Conservation (phyloP, 2,113 vertebrate species). For the Corydoras maculifer region DNA sequence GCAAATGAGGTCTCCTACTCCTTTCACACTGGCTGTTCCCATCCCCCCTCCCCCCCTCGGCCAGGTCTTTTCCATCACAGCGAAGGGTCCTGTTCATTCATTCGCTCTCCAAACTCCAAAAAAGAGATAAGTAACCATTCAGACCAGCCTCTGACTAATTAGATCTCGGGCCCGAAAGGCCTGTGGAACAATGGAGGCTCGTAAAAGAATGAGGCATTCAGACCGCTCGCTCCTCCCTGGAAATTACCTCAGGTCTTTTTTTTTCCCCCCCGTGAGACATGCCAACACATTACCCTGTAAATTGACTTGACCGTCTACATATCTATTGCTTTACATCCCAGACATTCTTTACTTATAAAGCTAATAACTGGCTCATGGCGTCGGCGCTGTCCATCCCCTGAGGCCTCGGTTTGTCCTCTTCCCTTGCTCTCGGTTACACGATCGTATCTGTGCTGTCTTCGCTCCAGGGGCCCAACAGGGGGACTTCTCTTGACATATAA, state of each 20-base stretch:
- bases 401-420: neutral
- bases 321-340: neutral
- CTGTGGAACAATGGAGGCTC: slow-evolving; percentile 11
- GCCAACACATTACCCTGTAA: neutral
- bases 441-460: too few species aligned
- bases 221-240: neutral
- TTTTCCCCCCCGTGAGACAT: neutral
- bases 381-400: neutral
- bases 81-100: neutral
- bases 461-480: too few species aligned
- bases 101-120: slow-evolving; percentile 7
- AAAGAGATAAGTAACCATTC: slow-evolving; percentile 23
- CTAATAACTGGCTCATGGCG: neutral
- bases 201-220: slow-evolving; percentile 11
- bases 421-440: too few species aligned
- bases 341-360: too few species aligned
- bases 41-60: slow-evolving; percentile 3
- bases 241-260: neutral
- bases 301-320: neutral
- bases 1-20: slow-evolving; percentile 1
- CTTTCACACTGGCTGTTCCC: slow-evolving; percentile 8
- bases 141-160: slow-evolving; percentile 9
- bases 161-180: slow-evolving; percentile 8
- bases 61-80: neutral
- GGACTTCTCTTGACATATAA: too few species aligned